phyloP scores from a whole-genome alignment of 1,140 invertebrate species.

The Thalassaphorura encarpata region DNA sequence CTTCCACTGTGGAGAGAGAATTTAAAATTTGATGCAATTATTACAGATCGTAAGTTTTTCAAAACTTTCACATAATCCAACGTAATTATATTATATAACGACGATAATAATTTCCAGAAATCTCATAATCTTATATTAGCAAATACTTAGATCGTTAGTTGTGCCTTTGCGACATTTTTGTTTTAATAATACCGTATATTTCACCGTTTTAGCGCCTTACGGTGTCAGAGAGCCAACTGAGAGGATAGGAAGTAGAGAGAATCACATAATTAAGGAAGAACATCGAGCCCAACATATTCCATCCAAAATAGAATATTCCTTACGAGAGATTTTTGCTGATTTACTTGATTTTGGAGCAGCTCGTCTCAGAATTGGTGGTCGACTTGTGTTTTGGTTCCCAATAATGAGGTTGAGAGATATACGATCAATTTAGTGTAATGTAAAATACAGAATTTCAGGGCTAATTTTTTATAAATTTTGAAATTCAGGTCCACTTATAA shows the following conservation, averaged over 20 bases:
- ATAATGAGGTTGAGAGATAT: constrained; percentile 54
- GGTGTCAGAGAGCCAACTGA: constrained; percentile 85
- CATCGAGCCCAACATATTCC: constrained; percentile 62
- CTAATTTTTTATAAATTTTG: constrained; percentile 10
- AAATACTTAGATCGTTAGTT: too few relatives aligned
- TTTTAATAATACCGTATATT: not conserved
- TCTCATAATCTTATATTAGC: too few relatives aligned
- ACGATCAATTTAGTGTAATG: constrained; percentile 34
- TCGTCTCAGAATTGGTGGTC: constrained; percentile 60
- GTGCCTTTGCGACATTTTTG: not conserved
- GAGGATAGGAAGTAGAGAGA: constrained; percentile 56
- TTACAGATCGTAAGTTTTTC: constrained; percentile 83
- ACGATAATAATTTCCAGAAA: too few relatives aligned
- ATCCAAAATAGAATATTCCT: constrained; percentile 72
- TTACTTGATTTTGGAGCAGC: constrained; percentile 68
- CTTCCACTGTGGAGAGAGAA: constrained; percentile 60
- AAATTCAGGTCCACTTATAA: constrained; percentile 57
- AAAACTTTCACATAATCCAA: too few relatives aligned
- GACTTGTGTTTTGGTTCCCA: constrained; percentile 87
- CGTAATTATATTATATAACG: too few relatives aligned
- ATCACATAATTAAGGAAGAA: constrained; percentile 48
- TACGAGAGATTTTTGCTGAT: constrained; percentile 71
- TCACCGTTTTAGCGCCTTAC: constrained; percentile 71
- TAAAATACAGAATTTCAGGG: not conserved
- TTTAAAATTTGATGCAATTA: constrained; percentile 69